Evolutionary conservation across 2,888 invertebrate genomes (phyloP).

Genomic region (Hydroisotoma schaefferi): DNA sequence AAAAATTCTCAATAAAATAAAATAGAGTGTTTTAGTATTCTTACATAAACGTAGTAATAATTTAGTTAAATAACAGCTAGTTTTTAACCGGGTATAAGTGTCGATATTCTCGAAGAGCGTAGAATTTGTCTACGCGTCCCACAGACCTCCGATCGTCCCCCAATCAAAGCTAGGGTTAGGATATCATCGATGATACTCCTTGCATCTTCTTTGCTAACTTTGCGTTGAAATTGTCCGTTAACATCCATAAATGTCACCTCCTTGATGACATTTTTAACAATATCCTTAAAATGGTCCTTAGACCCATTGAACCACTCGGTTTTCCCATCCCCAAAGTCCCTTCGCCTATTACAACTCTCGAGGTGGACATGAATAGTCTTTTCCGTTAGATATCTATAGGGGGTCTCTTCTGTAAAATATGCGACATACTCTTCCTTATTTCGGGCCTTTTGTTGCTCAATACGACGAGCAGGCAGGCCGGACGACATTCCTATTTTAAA

Average conservation of each 20-base stretch:
- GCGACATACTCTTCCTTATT: constrained; percentile 20
- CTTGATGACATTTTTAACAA: constrained; percentile 17
- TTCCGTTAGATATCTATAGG: constrained; percentile 21
- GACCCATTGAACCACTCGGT: constrained; percentile 31
- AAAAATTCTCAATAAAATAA: too few relatives aligned
- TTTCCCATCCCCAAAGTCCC: constrained; percentile 17
- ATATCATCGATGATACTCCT: too few relatives aligned
- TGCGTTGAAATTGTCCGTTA: too few relatives aligned
- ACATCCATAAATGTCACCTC: constrained; percentile 17
- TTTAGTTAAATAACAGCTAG: too few relatives aligned
- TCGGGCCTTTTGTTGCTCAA: constrained; percentile 12
- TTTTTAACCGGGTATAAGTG: too few relatives aligned
- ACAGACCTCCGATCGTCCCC: too few relatives aligned
- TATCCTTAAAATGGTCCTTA: constrained; percentile 5
- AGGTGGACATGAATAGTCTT: constrained; percentile 25
- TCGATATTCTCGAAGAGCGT: too few relatives aligned
- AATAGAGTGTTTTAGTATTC: too few relatives aligned
- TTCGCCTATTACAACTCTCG: not conserved
- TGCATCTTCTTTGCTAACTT: too few relatives aligned
- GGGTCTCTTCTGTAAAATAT: constrained; percentile 9
- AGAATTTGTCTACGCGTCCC: too few relatives aligned
- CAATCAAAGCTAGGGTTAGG: too few relatives aligned
- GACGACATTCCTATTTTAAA: constrained; percentile 29
- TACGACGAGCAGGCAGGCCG: constrained; percentile 16
- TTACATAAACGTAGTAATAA: too few relatives aligned